These are phyloP conservation scores for Nomada flava DNA, from an alignment of 2,888 invertebrate genomes.

Conservation along the genomic window DNA sequence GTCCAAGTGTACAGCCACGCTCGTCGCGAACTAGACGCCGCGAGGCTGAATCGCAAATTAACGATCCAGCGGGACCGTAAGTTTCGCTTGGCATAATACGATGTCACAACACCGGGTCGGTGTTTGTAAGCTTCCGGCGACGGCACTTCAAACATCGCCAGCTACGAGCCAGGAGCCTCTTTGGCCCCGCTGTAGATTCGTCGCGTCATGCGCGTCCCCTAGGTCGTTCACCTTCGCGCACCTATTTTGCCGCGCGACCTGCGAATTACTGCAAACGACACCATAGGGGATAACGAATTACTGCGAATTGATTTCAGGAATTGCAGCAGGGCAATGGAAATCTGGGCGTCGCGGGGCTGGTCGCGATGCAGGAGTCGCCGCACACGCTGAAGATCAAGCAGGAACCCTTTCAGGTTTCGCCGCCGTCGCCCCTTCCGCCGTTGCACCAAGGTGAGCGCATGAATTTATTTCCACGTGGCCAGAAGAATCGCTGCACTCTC, in stretches of 20 bases:
- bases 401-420: slow-evolving; percentile 80
- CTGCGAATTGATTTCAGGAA: slow-evolving; percentile 69
- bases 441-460: slow-evolving; percentile 79
- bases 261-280: too few relatives aligned
- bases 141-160: slow-evolving; percentile 84
- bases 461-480: background rate
- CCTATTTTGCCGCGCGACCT: background rate
- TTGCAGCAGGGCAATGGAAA: slow-evolving; percentile 78
- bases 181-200: slow-evolving; percentile 43
- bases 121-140: slow-evolving; percentile 84
- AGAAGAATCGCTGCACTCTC: background rate
- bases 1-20: background rate
- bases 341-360: slow-evolving; percentile 70
- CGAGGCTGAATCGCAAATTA: slow-evolving; percentile 80
- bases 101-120: slow-evolving; percentile 83
- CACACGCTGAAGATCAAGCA: slow-evolving; percentile 81
- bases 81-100: slow-evolving; percentile 83
- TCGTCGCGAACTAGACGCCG: slow-evolving; percentile 54
- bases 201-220: slow-evolving; percentile 37
- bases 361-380: slow-evolving; percentile 74
- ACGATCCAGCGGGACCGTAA: slow-evolving; percentile 82
- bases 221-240: slow-evolving; percentile 60
- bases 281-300: background rate
- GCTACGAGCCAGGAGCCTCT: slow-evolving; percentile 79
- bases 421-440: slow-evolving; percentile 75